Evolutionary conservation across 2,113 vertebrate species (phyloP), one percentile per base, ranked within the genome.

Genomic region (Colistium nudipinnis): DNA sequence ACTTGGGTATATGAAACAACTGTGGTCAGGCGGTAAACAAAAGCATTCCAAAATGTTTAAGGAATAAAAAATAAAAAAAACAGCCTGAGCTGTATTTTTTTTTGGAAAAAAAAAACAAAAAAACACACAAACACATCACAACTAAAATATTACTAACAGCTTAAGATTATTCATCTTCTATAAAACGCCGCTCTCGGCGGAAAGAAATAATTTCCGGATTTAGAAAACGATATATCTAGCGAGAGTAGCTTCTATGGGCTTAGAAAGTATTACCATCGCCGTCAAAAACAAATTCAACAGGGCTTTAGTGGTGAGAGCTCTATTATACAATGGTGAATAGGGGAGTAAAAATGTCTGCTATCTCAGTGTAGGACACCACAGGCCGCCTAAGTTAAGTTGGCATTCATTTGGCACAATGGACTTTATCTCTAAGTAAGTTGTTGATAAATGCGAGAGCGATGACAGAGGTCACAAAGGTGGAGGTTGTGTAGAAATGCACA

Each of bases 401-500:
- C 10, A 75, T 77, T 76, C 52, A 65, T 45, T 5, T 44, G 24
- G 67, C 51, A 79, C 54, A 66, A 64, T 66, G 38, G 28, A 52
- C 76, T 69, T 80, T 14, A 7, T 44, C 52, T 72, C 63, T 74
- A 76, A 78, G 48, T 53, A 48, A 4, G 62, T 70, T 43, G 62
- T 67, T 27, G 57, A 71, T 61, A 75, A 74, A 53, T 27, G 47
- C 35, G 24, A 52, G 7, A 19, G 24, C 20, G 48, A 51, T 41
- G 56, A 71, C 66, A 36, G 52, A 44, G 66, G 68, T 80, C 53
- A 63, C 43, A 63, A 41, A 83, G 64, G 57, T 80, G 69, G 63
- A 85, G 66, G 65, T 72, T 68, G 82, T 66, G 51, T 57, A 43
- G 61, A 6, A 39, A n/a, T n/a, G n/a, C n/a, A n/a, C n/a, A n/a